Base-by-base conservation (phyloP, 2,113 vertebrate species). In the Spilogale gracilis region DNA sequence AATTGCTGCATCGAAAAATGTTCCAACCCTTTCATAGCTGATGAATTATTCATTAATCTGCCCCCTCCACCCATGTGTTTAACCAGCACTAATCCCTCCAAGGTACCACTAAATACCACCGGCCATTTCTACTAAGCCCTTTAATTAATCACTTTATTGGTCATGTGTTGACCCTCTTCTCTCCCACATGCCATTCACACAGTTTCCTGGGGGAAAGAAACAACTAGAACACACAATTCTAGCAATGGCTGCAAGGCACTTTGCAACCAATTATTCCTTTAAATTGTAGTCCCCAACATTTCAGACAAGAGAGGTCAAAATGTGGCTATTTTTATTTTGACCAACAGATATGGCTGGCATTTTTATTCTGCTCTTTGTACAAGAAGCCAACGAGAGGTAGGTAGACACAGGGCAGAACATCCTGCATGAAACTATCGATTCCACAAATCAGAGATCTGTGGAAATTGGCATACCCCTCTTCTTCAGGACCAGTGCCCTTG, bases 81-180 rank as follows among this genome's bases (percentile, higher is more conserved):
- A 96, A 92, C 92, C 58, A 92, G 80, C 4, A 18, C 54, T 96
- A 97, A 94, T 96, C 96, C 81, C 95, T 93, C 94, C 54, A 91
- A 97, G 94, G 87, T 91, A 94, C 84, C 87, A 78, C 95, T 94
- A 92, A 95, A 71, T 67, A 96, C 94, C 56, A n/a, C 48, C 2
- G 6, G 80, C 56, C 95, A 50, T 95, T 96, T 94, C 43, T 71
- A 45, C 83, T 95, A 78, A 96, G 80, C 82, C 81, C 80, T 92
- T 92, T 95, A 92, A 98, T 97, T 95, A 97, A 97, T 97, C 84
- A 94, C 58, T 73, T 94, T 78, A 88, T 92, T 1, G 4, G 45
- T 81, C 94, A 65, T 50, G 63, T 78, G 96, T 63, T 96, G 96
- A 92, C 88, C 52, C 50, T 92, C 56, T 90, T 87, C 48, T 58